These are phyloP conservation scores for Phataginus tetradactyla DNA, from an alignment of 2,797 vertebrate genomes.

Conservation along the genomic window DNA sequence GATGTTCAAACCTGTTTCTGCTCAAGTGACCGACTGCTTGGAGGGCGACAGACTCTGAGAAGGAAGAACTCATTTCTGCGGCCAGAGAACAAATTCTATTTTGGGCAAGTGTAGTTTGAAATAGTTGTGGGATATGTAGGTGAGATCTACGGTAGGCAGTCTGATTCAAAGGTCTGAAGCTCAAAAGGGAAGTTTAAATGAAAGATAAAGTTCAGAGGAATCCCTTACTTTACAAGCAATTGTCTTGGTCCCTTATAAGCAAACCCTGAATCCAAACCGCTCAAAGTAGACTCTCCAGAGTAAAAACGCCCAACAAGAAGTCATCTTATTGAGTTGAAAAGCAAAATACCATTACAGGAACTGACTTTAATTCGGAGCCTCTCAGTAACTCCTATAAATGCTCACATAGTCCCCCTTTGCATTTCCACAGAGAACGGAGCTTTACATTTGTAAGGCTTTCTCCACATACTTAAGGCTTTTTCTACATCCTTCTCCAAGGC, in stretches of 20 bases:
- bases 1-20: neutral
- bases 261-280: slow-evolving; percentile 32
- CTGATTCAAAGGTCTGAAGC: slow-evolving; percentile 54
- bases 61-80: slow-evolving; percentile 36
- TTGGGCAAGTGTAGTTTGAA: slow-evolving; percentile 36
- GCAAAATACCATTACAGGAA: neutral
- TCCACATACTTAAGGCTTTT: neutral
- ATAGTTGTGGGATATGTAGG: neutral
- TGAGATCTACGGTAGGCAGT: slow-evolving; percentile 34
- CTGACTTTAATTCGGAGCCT: neutral
- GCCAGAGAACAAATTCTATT: slow-evolving; percentile 54
- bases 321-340: slow-evolving; percentile 33
- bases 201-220: slow-evolving; percentile 55
- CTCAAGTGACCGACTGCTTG: neutral
- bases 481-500: neutral
- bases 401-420: neutral
- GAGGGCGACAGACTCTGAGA: neutral
- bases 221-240: slow-evolving; percentile 27
- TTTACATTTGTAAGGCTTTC: neutral
- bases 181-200: slow-evolving; percentile 55
- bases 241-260: slow-evolving; percentile 14
- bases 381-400: neutral
- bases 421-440: neutral
- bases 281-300: slow-evolving; percentile 47
- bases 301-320: slow-evolving; percentile 49